Base-by-base conservation (phyloP, 2,113 vertebrate species). In the Acanthochromis polyacanthus region DNA sequence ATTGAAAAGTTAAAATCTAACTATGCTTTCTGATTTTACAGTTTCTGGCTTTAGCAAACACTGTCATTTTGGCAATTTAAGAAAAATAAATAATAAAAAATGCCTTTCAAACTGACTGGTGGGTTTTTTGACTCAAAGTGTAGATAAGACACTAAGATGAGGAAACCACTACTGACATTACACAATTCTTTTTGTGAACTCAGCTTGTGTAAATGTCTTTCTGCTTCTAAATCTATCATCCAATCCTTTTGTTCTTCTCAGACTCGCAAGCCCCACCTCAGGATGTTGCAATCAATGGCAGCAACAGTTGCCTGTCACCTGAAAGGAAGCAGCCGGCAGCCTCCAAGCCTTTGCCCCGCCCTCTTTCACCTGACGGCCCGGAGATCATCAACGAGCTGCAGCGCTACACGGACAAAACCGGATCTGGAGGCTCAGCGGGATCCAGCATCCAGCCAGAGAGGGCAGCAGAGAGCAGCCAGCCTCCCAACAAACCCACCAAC, bases 381-480 rank as follows among this genome's bases (percentile, higher is more conserved):
- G 97, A 97, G 91, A 98, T 99, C 91, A 93, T 98, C 88, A 96
- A 93, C 0, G 97, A 98, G 93, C 89, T 98, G 91, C 97, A 97
- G 93, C 95, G 95, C 89, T 97, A 97, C 4, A 92, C 96, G 0
- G 92, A 94, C 38, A 92, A 92, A 0, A 90, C 95, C 0, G 95
- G 92, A 0, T 91, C 95, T 4, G 92, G 92, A 55, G 88, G 93
- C 17, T 72, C 78, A 1, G 12, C 59, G 17, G 61, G 20, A 1
- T 15, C 70, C 0, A 22, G 15, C 10, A 61, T 2, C 19, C 83
- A 19, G 0, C 85, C 84, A 30, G 93, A 93, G 65, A 43, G 81
- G 79, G 91, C 76, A 32, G 10, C 9, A 82, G 2, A 87, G 22
- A 84, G 0, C 32, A 52, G 20, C 48, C 30, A 43, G 69, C 73